A percentile compares a stretch with the other conserved stretches of the same genome.
Conservation (phyloP, 2,797 vertebrate genomes). For the Labeo calbasu region DNA sequence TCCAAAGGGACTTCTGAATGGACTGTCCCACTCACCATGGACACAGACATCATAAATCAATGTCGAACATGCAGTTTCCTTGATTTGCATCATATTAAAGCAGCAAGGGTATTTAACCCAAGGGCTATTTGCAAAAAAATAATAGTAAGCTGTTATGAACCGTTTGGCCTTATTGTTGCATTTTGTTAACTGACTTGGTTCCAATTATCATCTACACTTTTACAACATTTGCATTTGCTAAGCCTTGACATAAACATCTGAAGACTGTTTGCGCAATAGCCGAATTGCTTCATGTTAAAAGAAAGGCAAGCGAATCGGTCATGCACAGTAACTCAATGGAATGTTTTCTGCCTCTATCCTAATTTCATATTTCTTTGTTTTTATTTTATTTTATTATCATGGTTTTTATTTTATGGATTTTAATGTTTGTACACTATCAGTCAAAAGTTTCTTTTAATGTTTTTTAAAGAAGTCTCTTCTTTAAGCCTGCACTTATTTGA, state of each 20-base stretch:
- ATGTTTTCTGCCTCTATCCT: neutral
- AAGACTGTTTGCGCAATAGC: neutral
- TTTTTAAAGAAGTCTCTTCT: no score
- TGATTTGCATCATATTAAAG: conserved; percentile 3
- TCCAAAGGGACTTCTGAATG: neutral
- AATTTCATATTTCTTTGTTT: neutral
- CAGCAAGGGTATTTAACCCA: neutral
- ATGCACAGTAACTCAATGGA: neutral
- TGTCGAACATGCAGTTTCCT: neutral
- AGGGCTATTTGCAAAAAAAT: neutral
- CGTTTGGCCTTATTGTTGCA: conserved; percentile 1
- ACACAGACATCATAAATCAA: conserved; percentile 16
- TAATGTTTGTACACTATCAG: neutral
- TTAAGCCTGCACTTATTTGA: no score
- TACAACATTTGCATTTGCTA: conserved; percentile 4
- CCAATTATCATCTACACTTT: conserved; percentile 2
- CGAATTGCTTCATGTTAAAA: neutral
- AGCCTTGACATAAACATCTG: neutral
- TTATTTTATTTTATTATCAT: neutral
- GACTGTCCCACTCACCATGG: neutral
- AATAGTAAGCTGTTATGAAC: neutral
- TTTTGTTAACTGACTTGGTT: neutral
- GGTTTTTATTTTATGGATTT: neutral
- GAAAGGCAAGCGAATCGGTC: neutral
- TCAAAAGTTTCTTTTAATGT: no score